These are phyloP conservation scores for Romanogobio albipinnatus DNA, from an alignment of 2,113 vertebrate species.

Conservation along the genomic window DNA sequence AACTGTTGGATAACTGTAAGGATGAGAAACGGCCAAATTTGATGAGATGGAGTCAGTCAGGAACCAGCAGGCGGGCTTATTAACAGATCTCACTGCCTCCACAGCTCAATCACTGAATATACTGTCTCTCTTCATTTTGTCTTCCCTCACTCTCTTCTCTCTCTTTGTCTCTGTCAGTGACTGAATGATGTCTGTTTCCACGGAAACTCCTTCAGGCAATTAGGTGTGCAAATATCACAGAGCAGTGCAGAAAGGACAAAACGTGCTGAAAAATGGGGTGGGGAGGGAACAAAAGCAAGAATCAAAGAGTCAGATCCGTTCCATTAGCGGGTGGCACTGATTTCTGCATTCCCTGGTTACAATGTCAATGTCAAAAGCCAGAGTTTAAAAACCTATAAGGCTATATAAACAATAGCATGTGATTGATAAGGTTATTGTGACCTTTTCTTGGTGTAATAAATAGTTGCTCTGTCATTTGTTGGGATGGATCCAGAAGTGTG, in stretches of 20 bases:
- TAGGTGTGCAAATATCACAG: slow-evolving; percentile 49
- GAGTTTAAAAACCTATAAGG: background rate
- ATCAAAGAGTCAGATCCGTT: background rate
- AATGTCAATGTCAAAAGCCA: too few relatives aligned
- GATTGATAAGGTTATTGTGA: background rate
- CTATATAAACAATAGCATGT: background rate
- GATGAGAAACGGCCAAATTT: background rate
- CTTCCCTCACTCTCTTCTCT: background rate
- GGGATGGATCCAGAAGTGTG: background rate
- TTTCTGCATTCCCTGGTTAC: background rate
- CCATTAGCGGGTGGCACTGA: background rate
- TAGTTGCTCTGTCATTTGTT: background rate
- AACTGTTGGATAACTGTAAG: slow-evolving; percentile 18
- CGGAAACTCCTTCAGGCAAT: slow-evolving; percentile 48
- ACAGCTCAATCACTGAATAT: slow-evolving; percentile 10
- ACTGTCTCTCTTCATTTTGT: slow-evolving; percentile 25
- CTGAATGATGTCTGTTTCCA: slow-evolving; percentile 42
- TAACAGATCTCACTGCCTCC: slow-evolving; percentile 8
- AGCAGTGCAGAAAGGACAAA: slow-evolving; percentile 33
- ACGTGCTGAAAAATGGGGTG: background rate
- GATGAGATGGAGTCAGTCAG: background rate
- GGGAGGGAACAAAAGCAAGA: background rate
- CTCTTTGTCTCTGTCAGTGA: slow-evolving; percentile 33
- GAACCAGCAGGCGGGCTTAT: slow-evolving; percentile 29
- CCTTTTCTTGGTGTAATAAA: background rate